These are phyloP conservation scores for Phalacrocorax brasilianus DNA, from an alignment of 2,113 vertebrate genomes.

Conservation along the genomic window DNA sequence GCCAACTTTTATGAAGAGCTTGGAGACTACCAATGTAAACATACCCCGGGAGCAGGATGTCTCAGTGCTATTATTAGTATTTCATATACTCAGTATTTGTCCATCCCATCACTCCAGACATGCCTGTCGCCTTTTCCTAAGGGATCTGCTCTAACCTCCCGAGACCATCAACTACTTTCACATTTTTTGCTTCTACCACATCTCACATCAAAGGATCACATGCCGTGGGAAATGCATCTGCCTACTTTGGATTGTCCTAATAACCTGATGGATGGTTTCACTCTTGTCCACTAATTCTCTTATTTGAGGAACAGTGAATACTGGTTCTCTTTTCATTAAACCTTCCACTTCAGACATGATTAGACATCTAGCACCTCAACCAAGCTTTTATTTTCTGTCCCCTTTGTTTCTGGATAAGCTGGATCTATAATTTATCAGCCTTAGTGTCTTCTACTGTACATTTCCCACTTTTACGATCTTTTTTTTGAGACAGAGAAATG, in stretches of 20 bases:
- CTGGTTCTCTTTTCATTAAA: neutral
- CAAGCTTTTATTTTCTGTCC: neutral
- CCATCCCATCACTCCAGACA: neutral
- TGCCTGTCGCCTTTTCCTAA: neutral
- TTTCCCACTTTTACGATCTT: neutral
- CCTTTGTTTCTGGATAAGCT: neutral
- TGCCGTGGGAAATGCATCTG: neutral
- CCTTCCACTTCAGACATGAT: neutral
- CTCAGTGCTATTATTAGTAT: neutral
- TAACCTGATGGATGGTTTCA: neutral
- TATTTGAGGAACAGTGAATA: neutral
- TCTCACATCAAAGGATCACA: slow-evolving; percentile 3
- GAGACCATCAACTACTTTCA: neutral
- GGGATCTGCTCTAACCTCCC: neutral
- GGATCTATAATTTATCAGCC: neutral
- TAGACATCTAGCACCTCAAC: neutral
- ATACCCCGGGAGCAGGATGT: neutral
- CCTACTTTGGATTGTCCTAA: neutral
- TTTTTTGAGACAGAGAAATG: neutral
- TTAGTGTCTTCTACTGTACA: neutral
- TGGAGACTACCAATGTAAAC: neutral
- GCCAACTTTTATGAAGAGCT: neutral
- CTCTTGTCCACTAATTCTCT: neutral
- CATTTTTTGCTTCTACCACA: neutral
- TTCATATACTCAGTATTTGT: neutral